These are phyloP conservation scores for Hermetia illucens DNA, from an alignment of 1,140 invertebrate genomes.

Conservation along the genomic window DNA sequence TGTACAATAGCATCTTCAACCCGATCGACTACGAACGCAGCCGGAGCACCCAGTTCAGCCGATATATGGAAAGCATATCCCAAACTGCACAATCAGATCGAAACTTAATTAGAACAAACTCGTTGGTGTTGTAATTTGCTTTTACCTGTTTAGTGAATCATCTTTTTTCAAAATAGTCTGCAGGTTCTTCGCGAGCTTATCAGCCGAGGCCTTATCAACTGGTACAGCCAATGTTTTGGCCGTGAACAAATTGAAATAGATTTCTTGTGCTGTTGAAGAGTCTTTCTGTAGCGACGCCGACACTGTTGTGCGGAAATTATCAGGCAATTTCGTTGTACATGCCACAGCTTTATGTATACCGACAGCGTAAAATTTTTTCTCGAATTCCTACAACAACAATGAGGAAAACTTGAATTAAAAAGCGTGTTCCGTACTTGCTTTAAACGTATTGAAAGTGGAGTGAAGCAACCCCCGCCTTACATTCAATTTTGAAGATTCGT, in stretches of 20 bases:
- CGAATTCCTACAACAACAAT: constrained; percentile 16
- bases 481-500: constrained; percentile 26
- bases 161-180: constrained; percentile 59
- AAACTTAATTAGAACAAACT: not conserved
- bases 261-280: constrained; percentile 17
- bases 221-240: constrained; percentile 18
- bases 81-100: constrained; percentile 41
- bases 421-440: constrained; percentile 1
- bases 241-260: constrained; percentile 20
- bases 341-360: constrained; percentile 20
- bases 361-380: constrained; percentile 28
- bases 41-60: constrained; percentile 44
- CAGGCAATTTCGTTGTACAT: constrained; percentile 17
- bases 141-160: constrained; percentile 55
- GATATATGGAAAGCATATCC: constrained; percentile 76
- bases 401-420: not conserved
- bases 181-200: constrained; percentile 45
- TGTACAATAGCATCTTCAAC: constrained; percentile 86
- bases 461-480: too few relatives aligned
- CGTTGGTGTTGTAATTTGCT: not conserved
- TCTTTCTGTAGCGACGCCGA: constrained; percentile 16
- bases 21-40: constrained; percentile 59
- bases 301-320: constrained; percentile 16
- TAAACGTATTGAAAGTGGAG: too few relatives aligned
- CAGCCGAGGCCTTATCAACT: constrained; percentile 32